These are phyloP conservation scores for Catamblyrhynchus diadema DNA, from an alignment of 2,797 vertebrate species.

Conservation along the genomic window DNA sequence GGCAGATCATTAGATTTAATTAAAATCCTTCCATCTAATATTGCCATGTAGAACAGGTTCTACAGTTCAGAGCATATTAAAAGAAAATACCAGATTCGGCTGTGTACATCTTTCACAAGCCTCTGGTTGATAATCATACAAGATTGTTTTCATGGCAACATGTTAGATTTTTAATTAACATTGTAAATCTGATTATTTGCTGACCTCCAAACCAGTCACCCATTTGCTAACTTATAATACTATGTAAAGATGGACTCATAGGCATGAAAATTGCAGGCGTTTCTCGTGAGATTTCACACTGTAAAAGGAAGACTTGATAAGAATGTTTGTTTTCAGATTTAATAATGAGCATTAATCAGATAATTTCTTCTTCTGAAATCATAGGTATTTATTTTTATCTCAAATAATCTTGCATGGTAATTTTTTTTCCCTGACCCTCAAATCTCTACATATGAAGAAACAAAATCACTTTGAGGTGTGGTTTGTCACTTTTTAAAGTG, in stretches of 20 bases:
- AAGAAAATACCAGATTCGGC: background rate
- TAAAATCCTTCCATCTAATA: slow-evolving; percentile 31
- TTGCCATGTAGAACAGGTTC: background rate
- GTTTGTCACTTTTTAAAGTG: background rate
- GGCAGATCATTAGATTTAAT: slow-evolving; percentile 49
- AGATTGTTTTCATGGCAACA: background rate
- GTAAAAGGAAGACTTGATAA: background rate
- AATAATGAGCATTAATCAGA: background rate
- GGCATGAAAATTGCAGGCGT: background rate
- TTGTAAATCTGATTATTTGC: slow-evolving; percentile 5
- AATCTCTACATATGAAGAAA: background rate
- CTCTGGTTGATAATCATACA: background rate
- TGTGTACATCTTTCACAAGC: background rate
- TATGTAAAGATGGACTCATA: background rate
- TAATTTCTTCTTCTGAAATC: background rate
- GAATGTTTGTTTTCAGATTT: background rate
- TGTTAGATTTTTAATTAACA: slow-evolving; percentile 13
- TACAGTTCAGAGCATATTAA: background rate
- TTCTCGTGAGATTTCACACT: background rate
- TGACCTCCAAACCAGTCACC: background rate
- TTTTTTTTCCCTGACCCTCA: fast-evolving
- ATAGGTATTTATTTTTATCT: background rate
- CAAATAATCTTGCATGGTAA: background rate
- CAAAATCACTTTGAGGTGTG: background rate
- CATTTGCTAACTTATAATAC: background rate